Evolutionary conservation across 2,888 invertebrate genomes (phyloP), one percentile per base, ranked within the genome.

Genomic region (Bembecia ichneumoniformis): DNA sequence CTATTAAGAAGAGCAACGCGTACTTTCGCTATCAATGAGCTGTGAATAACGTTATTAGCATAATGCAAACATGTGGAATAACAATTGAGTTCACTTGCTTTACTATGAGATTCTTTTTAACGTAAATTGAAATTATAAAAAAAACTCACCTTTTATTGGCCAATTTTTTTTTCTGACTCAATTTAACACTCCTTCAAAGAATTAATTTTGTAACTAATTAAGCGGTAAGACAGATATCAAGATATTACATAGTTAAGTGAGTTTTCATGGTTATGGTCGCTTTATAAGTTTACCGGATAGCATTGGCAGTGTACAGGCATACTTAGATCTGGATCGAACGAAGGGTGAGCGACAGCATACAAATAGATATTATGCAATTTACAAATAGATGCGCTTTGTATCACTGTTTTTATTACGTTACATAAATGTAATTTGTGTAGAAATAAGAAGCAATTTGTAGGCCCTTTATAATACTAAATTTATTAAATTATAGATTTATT

Each of bases 11-110:
- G 47, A 56, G 40, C 49, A 51, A 47, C 49, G 11, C 44, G 52
- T 48, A 52, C 62, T 60, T 62, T 62, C 64, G 57, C 60, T 57
- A 44, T 15, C 44, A 44, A 17, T 44, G 16, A 44, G 17, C 44
- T 44, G 44, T 44, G 44, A 44, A 17, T 17, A 40, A 49, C 55
- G 51, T 14, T 52, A 54, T 59, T 62, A 58, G 48, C 57, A 64
- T 60, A 51, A 35, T 40, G 50, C 48, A 50, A 49, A 51, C 48
- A 53, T 40, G 50, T 44, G 34, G 55, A 63, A 58, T 59, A 58
- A 52, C 49, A 56, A 58, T 54, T 49, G 36, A 3, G 3, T 40
- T 40, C 13, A 11, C 11, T 15, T 15, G 15, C 15, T 16, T 44
- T 44, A 44, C 44, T 15, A 28, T 11, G 15, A 15, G 10, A 15